phyloP scores from a whole-genome alignment of 1,140 invertebrate species.

The Halesus radiatus region DNA sequence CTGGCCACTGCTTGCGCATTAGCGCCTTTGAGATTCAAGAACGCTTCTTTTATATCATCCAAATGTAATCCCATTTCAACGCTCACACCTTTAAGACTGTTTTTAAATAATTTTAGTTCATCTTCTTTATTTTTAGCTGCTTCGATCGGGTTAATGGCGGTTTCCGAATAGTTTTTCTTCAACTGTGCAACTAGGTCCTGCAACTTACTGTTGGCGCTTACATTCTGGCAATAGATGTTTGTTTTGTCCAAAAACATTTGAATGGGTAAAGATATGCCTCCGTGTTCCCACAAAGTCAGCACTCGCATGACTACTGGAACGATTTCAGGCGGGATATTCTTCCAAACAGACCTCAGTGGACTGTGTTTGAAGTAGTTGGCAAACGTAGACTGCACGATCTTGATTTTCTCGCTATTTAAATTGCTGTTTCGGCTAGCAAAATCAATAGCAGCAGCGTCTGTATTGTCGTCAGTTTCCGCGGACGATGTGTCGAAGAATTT shows the following conservation, averaged over 20 bases:
- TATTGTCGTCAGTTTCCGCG: slow-evolving; percentile 37
- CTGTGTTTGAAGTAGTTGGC: slow-evolving; percentile 54
- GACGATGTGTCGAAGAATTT: slow-evolving; percentile 55
- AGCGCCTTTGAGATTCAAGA: slow-evolving; percentile 10
- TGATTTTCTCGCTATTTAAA: slow-evolving; percentile 23
- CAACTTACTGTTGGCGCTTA: slow-evolving; percentile 38
- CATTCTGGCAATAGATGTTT: slow-evolving; percentile 37
- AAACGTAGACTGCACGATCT: slow-evolving; percentile 51
- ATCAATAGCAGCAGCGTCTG: background rate
- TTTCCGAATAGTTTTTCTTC: slow-evolving; percentile 40
- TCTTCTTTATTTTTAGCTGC: background rate
- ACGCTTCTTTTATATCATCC: background rate
- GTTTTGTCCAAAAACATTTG: slow-evolving; percentile 53
- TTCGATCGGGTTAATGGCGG: background rate
- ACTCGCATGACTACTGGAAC: slow-evolving; percentile 49
- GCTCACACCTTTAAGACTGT: background rate
- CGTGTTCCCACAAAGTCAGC: slow-evolving; percentile 53
- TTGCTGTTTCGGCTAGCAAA: background rate
- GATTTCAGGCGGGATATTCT: slow-evolving; percentile 36
- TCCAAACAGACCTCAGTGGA: slow-evolving; percentile 48
- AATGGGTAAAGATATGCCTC: slow-evolving; percentile 53
- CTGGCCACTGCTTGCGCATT: background rate
- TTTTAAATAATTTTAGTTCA: background rate
- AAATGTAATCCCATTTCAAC: slow-evolving; percentile 1
- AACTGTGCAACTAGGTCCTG: slow-evolving; percentile 37